Base-by-base conservation (phyloP, 2,797 vertebrate genomes). In the Muscicapa comitata region DNA sequence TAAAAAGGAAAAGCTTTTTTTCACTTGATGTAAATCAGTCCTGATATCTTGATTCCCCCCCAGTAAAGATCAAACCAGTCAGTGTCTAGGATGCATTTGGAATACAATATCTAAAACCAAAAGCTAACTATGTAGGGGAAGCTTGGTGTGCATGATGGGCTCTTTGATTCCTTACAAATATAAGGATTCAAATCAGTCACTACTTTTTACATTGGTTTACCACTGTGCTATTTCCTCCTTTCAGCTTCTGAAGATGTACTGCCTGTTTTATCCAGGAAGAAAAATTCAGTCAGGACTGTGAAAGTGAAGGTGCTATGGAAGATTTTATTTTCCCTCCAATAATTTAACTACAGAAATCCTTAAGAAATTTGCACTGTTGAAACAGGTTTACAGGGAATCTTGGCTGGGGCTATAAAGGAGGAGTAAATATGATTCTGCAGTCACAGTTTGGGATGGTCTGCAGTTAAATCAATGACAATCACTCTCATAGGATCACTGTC, bases 61-160 rank as follows among this genome's bases (percentile, higher is more conserved):
- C 12, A 21, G 9, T 31, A 53, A 84, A 71, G 29, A 57, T 31
- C 42, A 65, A 67, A 18, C 9, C 38, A 47, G 31, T 47, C 25
- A 51, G 14, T 19, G 9, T 55, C 11, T 59, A 54, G 37, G n/a
- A 59, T 10, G 11, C 2, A 19, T 75, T 42, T 61, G 11, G 38
- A 86, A 63, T 20, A 42, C 8, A 42, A 1, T 20, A 65, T 72
- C 29, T 74, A 47, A 42, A 14, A 57, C 14, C 9, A 81, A 84
- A 88, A 65, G 4, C 38, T 63, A 31, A 21, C 54, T n/a, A 21
- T 65, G 21, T 68, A 59, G 17, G 20, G 17, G 26, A 68, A 84
- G 5, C 12, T 66, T 58, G 35, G 17, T 17, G 4, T 43, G 10
- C 8, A 12, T 0, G 2, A 42, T 18, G 26, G 17, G 4, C 5